These are phyloP conservation scores for Drosophila azteca DNA, from an alignment of 1,140 invertebrate genomes.

Conservation along the genomic window DNA sequence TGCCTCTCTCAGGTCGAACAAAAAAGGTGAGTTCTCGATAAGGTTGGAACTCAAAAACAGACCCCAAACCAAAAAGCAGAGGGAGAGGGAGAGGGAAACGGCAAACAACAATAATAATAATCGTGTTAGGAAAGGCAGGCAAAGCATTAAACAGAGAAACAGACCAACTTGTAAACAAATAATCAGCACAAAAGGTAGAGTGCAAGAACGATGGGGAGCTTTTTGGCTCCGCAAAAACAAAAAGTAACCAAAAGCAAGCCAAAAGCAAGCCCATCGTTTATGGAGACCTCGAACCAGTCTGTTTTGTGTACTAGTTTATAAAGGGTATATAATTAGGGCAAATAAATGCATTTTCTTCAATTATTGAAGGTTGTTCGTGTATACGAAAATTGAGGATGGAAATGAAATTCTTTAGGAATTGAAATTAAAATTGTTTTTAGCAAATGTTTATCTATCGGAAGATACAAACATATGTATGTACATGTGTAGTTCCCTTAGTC, in stretches of 20 bases:
- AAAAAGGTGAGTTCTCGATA: conserved; percentile 28
- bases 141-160: conserved; percentile 16
- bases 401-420: not conserved
- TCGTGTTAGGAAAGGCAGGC: conserved; percentile 31
- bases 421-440: not conserved
- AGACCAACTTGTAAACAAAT: conserved; percentile 30
- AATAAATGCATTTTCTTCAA: conserved; percentile 1
- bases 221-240: conserved; percentile 7
- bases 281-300: conserved; percentile 3
- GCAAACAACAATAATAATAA: conserved; percentile 29
- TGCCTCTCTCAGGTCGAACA: conserved; percentile 11
- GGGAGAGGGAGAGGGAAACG: conserved; percentile 1
- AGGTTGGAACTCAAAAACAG: conserved; percentile 14
- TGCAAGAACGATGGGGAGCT: conserved; percentile 21
- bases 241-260: no score
- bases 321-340: conserved; percentile 25
- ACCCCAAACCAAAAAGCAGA: conserved; percentile 17
- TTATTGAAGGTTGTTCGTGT: conserved; percentile 34
- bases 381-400: not conserved
- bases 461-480: no score
- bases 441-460: no score
- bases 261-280: no score
- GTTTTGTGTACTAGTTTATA: conserved; percentile 23
- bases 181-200: conserved; percentile 26
- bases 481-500: no score